phyloP scores from a whole-genome alignment of 2,888 invertebrate species.

The Colletes collaris region DNA sequence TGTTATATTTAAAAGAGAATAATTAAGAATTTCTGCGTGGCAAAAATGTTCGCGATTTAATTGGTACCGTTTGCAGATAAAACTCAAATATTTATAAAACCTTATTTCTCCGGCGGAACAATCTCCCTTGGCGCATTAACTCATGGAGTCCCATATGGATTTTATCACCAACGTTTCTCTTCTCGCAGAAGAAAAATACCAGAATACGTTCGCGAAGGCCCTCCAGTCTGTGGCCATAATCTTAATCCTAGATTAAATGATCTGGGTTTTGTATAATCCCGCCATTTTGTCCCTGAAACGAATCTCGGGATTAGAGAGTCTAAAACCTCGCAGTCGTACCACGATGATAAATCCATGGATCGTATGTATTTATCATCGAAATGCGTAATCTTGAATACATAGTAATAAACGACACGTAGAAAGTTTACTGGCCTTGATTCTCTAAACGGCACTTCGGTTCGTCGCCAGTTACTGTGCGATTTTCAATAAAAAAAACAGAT shows the following conservation, averaged over 20 bases:
- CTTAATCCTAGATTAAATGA: conserved; percentile 71
- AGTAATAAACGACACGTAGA: conserved; percentile 49
- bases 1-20: too few species aligned
- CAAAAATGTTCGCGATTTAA: conserved; percentile 5
- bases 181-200: conserved; percentile 57
- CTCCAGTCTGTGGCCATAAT: conserved; percentile 64
- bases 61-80: background rate
- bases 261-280: conserved; percentile 69
- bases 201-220: conserved; percentile 50
- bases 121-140: conserved; percentile 29
- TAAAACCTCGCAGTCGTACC: conserved; percentile 59
- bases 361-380: conserved; percentile 56
- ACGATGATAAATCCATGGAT: conserved; percentile 68
- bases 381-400: conserved; percentile 53
- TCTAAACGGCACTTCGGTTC: background rate
- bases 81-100: conserved; percentile 29
- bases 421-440: conserved; percentile 26
- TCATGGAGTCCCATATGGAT: conserved; percentile 49
- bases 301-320: conserved; percentile 70
- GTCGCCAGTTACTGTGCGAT: background rate
- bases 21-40: background rate
- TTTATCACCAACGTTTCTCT: conserved; percentile 37
- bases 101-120: conserved; percentile 16
- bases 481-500: background rate
- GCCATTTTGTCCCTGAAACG: conserved; percentile 69